Conservation (phyloP, 2,797 vertebrate genomes). For the Sebastes goodei region DNA sequence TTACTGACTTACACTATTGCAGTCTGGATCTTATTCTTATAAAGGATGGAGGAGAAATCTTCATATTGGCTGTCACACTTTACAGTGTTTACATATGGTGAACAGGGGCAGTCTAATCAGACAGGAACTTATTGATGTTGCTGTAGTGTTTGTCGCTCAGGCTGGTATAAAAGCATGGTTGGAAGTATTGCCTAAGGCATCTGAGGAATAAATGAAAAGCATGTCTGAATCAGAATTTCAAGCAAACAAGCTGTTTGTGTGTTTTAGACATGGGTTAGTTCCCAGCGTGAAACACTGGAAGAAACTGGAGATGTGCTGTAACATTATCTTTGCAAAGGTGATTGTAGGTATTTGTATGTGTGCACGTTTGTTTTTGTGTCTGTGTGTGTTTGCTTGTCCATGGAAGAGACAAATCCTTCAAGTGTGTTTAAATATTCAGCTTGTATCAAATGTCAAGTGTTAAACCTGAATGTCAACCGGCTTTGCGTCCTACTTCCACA, state of each 20-base stretch:
- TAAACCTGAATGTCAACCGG: not conserved
- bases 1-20: not conserved
- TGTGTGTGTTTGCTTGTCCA: constrained; percentile 19
- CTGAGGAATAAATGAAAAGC: constrained; percentile 29
- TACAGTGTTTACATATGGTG: not conserved
- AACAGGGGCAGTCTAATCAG: not conserved
- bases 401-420: constrained; percentile 27
- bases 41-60: not conserved
- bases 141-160: constrained; percentile 9
- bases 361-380: not conserved
- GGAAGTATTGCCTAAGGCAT: constrained; percentile 9
- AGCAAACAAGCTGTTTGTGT: constrained; percentile 20
- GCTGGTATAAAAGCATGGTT: not conserved
- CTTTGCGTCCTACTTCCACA: not conserved
- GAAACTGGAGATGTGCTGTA: constrained; percentile 63
- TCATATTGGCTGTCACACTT: not conserved
- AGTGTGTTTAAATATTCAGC: constrained; percentile 57
- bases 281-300: constrained; percentile 15
- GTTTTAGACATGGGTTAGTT: constrained; percentile 30
- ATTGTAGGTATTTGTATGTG: constrained; percentile 42
- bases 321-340: constrained; percentile 56
- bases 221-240: constrained; percentile 32
- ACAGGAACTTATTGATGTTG: constrained; percentile 15
- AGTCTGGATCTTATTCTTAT: not conserved
- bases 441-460: constrained; percentile 50